Percentiles rank a stretch among this genome's conserved stretches.
These are phyloP conservation scores for Paratrypauchen microcephalus DNA, from an alignment of 2,797 vertebrate genomes.

Conservation along the genomic window DNA sequence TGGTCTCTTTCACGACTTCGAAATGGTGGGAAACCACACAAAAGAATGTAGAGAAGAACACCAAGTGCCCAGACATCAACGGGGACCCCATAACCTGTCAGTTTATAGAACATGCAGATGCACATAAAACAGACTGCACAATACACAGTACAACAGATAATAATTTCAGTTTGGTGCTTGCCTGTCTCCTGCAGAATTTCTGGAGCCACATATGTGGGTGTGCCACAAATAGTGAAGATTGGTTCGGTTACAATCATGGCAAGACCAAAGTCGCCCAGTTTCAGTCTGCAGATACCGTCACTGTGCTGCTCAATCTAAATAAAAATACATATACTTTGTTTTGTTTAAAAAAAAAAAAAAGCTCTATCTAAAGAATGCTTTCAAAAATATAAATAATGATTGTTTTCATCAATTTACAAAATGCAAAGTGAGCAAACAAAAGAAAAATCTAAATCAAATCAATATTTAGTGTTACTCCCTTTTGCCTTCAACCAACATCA, in stretches of 20 bases:
- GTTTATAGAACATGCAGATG: conserved; percentile 19
- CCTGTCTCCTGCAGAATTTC: conserved; percentile 97
- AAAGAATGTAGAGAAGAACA: conserved; percentile 92
- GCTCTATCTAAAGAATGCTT: too few relatives aligned
- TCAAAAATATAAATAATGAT: too few relatives aligned
- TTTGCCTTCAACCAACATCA: too few relatives aligned
- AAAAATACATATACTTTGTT: background rate
- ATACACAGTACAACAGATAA: background rate
- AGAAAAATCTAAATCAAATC: too few relatives aligned
- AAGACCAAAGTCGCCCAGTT: conserved; percentile 95
- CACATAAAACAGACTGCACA: background rate
- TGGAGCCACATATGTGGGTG: conserved; percentile 96
- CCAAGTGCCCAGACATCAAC: conserved; percentile 98
- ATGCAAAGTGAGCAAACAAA: too few relatives aligned
- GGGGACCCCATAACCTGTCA: conserved; percentile 89
- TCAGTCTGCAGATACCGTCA: conserved; percentile 85
- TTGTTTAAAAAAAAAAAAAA: background rate
- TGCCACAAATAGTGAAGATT: conserved; percentile 95
- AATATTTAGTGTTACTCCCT: too few relatives aligned
- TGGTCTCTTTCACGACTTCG: conserved; percentile 91
- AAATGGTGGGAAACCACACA: conserved; percentile 95
- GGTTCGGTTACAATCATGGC: conserved; percentile 93
- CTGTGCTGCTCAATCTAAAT: conserved; percentile 84
- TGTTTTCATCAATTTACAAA: too few relatives aligned
- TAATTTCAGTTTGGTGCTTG: conserved; percentile 46